phyloP scores from a whole-genome alignment of 2,113 vertebrate species.

The Strix aluco region DNA sequence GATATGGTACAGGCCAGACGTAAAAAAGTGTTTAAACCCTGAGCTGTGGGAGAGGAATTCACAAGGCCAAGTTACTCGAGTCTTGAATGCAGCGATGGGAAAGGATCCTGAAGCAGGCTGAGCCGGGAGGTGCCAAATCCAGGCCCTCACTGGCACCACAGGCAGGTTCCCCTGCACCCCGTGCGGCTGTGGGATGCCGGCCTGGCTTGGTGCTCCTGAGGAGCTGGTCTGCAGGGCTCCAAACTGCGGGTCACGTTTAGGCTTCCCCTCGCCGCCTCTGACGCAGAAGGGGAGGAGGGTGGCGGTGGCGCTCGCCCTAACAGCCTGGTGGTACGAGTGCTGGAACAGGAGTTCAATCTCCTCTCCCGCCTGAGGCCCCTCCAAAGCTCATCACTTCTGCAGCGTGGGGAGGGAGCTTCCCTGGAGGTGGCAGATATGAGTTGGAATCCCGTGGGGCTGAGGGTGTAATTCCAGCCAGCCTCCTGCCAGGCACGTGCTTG shows the following conservation, averaged over 20 bases:
- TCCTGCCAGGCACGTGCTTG: accelerated
- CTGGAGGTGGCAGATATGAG: neutral
- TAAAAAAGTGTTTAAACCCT: neutral
- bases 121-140: neutral
- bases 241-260: accelerated
- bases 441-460: neutral
- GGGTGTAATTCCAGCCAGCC: neutral
- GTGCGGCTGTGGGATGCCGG: too few species aligned
- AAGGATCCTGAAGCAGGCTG: neutral
- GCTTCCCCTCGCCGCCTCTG: neutral
- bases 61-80: neutral
- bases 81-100: neutral
- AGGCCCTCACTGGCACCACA: neutral
- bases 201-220: neutral
- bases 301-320: neutral
- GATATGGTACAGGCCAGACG: too few species aligned
- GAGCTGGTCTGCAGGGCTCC: neutral
- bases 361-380: neutral
- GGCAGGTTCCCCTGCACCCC: neutral
- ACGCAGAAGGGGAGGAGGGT: neutral
- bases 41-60: neutral
- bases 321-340: neutral
- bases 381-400: neutral
- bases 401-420: neutral
- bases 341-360: neutral